Evolutionary conservation across 2,797 vertebrate genomes (phyloP).

Genomic region (Phrynocephalus guinanensis): DNA sequence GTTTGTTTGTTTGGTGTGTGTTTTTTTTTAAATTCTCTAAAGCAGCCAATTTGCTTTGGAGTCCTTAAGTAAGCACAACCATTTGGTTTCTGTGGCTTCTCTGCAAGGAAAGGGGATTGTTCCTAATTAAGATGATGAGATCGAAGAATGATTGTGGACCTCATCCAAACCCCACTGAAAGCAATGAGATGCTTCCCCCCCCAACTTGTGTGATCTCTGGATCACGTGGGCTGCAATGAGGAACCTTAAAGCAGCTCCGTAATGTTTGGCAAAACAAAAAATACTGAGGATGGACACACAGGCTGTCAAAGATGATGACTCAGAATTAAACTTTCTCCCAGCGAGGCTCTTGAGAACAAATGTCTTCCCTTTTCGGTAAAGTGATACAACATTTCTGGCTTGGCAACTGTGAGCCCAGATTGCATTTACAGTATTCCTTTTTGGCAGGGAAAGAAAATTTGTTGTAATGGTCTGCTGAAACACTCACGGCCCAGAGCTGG

Average conservation of each 20-base stretch:
- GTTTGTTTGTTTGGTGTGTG: constrained; percentile 22
- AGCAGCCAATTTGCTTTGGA: constrained; percentile 37
- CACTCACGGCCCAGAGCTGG: constrained; percentile 16
- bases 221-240: background rate
- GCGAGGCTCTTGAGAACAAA: constrained; percentile 55
- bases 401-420: constrained; percentile 42
- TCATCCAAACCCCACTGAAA: constrained; percentile 15
- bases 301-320: constrained; percentile 58
- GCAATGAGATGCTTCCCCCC: constrained; percentile 16
- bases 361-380: constrained; percentile 49
- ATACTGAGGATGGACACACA: constrained; percentile 47
- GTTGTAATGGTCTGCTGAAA: constrained; percentile 49
- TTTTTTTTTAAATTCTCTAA: constrained; percentile 1
- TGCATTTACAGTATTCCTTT: constrained; percentile 53
- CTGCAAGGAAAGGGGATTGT: constrained; percentile 18
- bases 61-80: constrained; percentile 23
- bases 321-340: constrained; percentile 60
- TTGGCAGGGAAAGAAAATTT: constrained; percentile 42
- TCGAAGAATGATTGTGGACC: constrained; percentile 1
- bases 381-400: constrained; percentile 47
- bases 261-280: constrained; percentile 40
- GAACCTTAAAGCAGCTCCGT: constrained; percentile 11
- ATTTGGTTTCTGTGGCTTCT: constrained; percentile 35
- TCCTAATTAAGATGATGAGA: constrained; percentile 29
- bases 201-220: background rate